Evolutionary conservation across 2,113 vertebrate genomes (phyloP), one percentile per base, ranked within the genome.

Genomic region (Paracyprichromis sp.): DNA sequence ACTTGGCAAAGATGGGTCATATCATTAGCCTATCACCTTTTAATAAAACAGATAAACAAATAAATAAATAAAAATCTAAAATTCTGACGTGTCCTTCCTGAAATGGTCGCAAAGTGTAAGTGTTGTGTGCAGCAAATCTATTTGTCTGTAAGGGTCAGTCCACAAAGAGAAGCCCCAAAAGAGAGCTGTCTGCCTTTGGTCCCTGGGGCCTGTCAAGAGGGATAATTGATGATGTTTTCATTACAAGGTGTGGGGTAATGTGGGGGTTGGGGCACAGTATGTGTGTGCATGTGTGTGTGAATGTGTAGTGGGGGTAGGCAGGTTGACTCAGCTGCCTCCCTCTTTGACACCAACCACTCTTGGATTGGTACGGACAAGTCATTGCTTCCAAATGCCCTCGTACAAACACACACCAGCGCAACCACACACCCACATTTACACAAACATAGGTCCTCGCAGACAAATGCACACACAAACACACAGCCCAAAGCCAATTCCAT

Each of bases 191-290:
- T 96, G 94, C 91, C 95, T 91, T 17, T 54, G 95, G 95, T 97
- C 97, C 96, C 96, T 93, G 92, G 95, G 87, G 94, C 96, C 97
- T 97, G 97, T 97, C 97, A 96, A 87, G 93, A 92, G 92, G 94
- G 95, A 95, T 97, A 98, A 98, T 96, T 97, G 97, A 98, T 98
- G 97, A 97, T 97, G 97, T 97, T 98, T 98, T 98, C 97, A 97
- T 97, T 97, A 96, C 96, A 97, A 97, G 97, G 97, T 97, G 95
- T 97, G 96, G 97, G 96, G 92, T 93, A 95, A 94, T 93, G 95
- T 95, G 97, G 96, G 97, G 95, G 95, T 87, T 90, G 94, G 90
- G 80, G 92, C 96, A 96, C 94, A 93, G 88, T 90, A 54, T 87
- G 86, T 53, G 89, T 81, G 83, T 85, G 59, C 47, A 38, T 81